Evolutionary conservation across 23 tunicate genomes (phyloP).

Genomic region (Phallusia fumigata): DNA sequence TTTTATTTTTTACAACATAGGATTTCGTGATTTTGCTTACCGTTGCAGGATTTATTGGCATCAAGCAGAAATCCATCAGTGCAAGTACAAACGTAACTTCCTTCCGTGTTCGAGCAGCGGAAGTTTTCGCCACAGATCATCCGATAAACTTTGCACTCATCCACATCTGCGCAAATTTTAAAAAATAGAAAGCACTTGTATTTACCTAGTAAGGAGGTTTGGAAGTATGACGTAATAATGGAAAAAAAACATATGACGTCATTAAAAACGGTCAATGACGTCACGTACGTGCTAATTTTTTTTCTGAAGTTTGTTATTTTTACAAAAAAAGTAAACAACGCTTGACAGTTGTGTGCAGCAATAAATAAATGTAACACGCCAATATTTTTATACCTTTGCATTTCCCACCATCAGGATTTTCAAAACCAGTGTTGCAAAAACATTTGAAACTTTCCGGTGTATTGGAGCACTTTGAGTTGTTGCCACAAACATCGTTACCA

Average conservation of each 20-base stretch:
- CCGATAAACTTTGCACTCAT: conserved; percentile 15
- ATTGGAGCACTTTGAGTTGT: conserved; percentile 38
- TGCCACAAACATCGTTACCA: conserved; percentile 9
- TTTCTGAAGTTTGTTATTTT: too few species aligned
- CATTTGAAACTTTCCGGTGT: conserved; percentile 43
- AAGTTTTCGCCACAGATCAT: conserved; percentile 33
- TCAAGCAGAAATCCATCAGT: conserved; percentile 22
- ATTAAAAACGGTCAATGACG: too few species aligned
- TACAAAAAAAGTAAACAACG: too few species aligned
- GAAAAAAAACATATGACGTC: too few species aligned
- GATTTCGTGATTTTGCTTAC: conserved; percentile 14
- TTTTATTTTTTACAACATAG: too few species aligned
- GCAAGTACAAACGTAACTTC: conserved; percentile 38
- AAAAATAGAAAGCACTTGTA: too few species aligned
- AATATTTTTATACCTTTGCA: too few species aligned
- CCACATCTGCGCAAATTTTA: conserved; percentile 23
- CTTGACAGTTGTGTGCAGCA: too few species aligned
- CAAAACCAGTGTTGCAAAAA: conserved; percentile 35
- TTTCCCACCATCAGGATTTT: not conserved
- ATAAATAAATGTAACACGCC: too few species aligned
- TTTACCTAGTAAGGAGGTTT: too few species aligned
- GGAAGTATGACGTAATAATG: too few species aligned
- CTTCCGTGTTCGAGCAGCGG: conserved; percentile 33
- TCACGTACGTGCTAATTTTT: too few species aligned
- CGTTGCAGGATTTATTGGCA: conserved; percentile 18